Conservation (phyloP, 2,113 vertebrate species). For the Fregetta grallaria region DNA sequence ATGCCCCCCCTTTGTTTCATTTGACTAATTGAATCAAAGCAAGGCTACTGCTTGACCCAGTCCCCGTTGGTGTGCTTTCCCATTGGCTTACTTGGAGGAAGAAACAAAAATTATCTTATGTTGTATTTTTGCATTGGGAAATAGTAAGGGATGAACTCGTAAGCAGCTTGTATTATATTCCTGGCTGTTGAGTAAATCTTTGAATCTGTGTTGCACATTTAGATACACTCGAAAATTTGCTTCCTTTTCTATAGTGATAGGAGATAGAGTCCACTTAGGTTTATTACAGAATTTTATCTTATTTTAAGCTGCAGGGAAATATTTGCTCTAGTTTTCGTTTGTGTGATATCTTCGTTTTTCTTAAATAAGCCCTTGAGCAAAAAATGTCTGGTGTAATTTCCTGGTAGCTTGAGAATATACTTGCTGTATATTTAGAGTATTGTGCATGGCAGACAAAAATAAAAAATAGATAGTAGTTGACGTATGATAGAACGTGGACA, state of each 20-base stretch:
- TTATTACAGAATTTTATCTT: background rate
- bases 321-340: background rate
- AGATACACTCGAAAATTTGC: background rate
- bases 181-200: background rate
- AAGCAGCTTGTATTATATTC: background rate
- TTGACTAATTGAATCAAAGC: background rate
- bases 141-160: background rate
- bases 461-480: background rate
- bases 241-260: background rate
- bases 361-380: constrained; percentile 6
- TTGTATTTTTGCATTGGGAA: background rate
- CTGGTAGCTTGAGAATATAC: background rate
- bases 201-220: background rate
- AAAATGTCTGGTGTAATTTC: constrained; percentile 7
- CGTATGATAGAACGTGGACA: background rate
- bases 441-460: background rate
- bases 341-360: constrained; percentile 14
- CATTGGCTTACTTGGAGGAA: background rate
- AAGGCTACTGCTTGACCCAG: background rate
- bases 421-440: background rate
- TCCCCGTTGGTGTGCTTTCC: background rate
- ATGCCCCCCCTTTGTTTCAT: rapidly evolving
- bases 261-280: background rate
- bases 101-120: background rate
- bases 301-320: background rate